A percentile compares a stretch with the other conserved stretches of the same genome.
Evolutionary conservation across 2,888 invertebrate species (phyloP).

Genomic region (Phasia obesa): DNA sequence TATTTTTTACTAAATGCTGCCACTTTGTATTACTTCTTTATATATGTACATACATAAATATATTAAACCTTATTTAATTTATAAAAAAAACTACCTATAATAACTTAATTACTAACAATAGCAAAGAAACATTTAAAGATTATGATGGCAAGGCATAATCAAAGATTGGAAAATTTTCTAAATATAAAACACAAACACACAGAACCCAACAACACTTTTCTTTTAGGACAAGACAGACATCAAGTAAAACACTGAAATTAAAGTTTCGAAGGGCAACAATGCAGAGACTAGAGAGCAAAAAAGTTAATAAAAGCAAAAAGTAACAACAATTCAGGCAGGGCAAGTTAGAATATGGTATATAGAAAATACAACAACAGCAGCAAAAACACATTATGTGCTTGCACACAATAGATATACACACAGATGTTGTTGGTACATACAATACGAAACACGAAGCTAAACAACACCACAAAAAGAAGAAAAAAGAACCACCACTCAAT

Average conservation of each 20-base stretch:
- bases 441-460: constrained; percentile 58
- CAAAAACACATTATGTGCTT: constrained; percentile 53
- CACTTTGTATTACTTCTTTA: constrained; percentile 18
- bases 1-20: constrained; percentile 21
- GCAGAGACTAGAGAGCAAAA: constrained; percentile 50
- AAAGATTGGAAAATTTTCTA: constrained; percentile 27
- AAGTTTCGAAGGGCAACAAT: constrained; percentile 58
- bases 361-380: constrained; percentile 37
- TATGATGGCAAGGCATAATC: constrained; percentile 6
- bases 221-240: background rate
- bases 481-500: constrained; percentile 62
- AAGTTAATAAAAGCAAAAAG: constrained; percentile 29
- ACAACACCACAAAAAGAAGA: constrained; percentile 48
- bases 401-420: constrained; percentile 55
- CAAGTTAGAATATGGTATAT: constrained; percentile 58
- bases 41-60: background rate
- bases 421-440: constrained; percentile 24
- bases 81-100: constrained; percentile 24
- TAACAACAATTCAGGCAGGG: constrained; percentile 58
- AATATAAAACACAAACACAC: background rate
- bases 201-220: background rate
- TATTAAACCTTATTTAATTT: too few species aligned
- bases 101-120: constrained; percentile 49
- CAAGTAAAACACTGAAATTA: constrained; percentile 21
- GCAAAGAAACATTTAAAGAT: background rate